Base-by-base conservation (phyloP, 2,888 invertebrate genomes). In the Watsonalla binaria region DNA sequence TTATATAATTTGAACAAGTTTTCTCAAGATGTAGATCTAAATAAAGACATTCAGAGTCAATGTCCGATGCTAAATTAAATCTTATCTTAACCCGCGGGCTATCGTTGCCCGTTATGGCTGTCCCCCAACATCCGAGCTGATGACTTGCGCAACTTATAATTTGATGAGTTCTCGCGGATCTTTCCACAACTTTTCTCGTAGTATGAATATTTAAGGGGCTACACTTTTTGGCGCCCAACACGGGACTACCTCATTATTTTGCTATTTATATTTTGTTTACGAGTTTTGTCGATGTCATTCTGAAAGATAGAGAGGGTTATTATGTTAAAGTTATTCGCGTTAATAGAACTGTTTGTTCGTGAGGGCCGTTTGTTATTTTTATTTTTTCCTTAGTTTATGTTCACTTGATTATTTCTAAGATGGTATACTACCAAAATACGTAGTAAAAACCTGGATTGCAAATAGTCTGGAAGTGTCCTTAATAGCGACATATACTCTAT, bases 201-300 rank as follows among this genome's bases (percentile, higher is more conserved):
- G 71, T 75, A 83, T 85, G 82, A 85, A 84, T 86, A 86, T 84
- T 83, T 80, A 78, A 77, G 65, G 60, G 66, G 62, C 64, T 69
- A 74, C 70, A 72, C 37, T 49, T 72, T 77, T 74, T 80, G 82
- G 80, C 84, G 79, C 80, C 80, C 81, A 76, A 63, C 78, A 63
- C 67, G 78, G 74, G 73, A 65, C 72, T 63, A 45, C 54, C 68
- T 68, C 68, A 67, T 66, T 50, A 66, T 71, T 70, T 64, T 66
- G 63, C 63, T 61, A 70, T 65, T 66, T 68, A 60, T 70, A 68
- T 72, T 71, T 64, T 63, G 61, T 64, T 56, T 60, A 54, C 61
- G 63, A 68, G 65, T 68, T 71, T 72, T 64, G 64, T 63, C 66
- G 60, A 68, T 65, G 69, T 69, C 72, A 74, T 72, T 77, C 72